Evolutionary conservation across 2,888 invertebrate genomes (phyloP).

Genomic region (Conchocele bisecta): DNA sequence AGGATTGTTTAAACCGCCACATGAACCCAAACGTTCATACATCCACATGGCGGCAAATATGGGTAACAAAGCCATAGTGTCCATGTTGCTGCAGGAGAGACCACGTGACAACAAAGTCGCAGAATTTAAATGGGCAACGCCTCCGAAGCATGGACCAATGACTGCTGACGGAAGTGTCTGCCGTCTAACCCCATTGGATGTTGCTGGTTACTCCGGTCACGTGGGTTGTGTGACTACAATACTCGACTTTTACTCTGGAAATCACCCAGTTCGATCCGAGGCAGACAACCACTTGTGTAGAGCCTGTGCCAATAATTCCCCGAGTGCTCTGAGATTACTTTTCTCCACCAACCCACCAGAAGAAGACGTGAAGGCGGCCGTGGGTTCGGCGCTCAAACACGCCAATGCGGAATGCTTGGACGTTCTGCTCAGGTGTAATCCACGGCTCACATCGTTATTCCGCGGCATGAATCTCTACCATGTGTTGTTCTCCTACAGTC

Average conservation of each 20-base stretch:
- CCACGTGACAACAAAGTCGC: conserved; percentile 62
- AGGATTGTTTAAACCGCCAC: conserved; percentile 71
- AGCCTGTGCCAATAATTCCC: conserved; percentile 72
- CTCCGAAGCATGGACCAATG: conserved; percentile 36
- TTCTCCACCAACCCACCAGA: conserved; percentile 57
- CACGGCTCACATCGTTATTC: conserved; percentile 62
- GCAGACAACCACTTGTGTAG: conserved; percentile 62
- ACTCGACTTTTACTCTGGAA: conserved; percentile 59
- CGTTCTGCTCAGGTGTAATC: conserved; percentile 65
- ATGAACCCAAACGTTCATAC: conserved; percentile 67
- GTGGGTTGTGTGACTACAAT: conserved; percentile 69
- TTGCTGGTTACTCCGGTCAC: conserved; percentile 71
- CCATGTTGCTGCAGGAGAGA: conserved; percentile 71
- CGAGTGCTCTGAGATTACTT: conserved; percentile 68
- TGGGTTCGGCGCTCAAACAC: conserved; percentile 71
- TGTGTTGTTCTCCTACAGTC: conserved; percentile 75
- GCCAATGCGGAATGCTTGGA: conserved; percentile 73
- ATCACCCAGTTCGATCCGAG: conserved; percentile 37
- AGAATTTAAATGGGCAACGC: conserved; percentile 38
- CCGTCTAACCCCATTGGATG: conserved; percentile 67
- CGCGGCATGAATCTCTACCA: conserved; percentile 78
- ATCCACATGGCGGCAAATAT: conserved; percentile 74
- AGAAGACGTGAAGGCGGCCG: conserved; percentile 67
- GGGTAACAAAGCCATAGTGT: conserved; percentile 67
- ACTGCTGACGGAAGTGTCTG: conserved; percentile 6